Evolutionary conservation across 2,888 invertebrate genomes (phyloP).

Genomic region (Phortica magna): DNA sequence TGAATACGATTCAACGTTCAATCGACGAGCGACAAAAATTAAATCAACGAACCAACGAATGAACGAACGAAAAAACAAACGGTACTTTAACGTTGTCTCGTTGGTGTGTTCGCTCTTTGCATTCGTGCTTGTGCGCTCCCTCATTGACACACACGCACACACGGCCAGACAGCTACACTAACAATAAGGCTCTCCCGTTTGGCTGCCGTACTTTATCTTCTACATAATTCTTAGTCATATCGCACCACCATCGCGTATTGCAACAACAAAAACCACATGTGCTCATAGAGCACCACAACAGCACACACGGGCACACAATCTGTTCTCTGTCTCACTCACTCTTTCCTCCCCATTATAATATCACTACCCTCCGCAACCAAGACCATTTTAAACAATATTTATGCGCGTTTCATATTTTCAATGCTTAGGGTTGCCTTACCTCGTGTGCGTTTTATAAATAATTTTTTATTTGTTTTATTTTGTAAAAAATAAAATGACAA

Average conservation of each 20-base stretch:
- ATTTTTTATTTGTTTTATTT: too few relatives aligned
- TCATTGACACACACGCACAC: background rate
- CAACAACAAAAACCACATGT: background rate
- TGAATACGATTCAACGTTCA: background rate
- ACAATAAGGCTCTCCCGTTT: background rate
- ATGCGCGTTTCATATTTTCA: too few relatives aligned
- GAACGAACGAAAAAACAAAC: conserved; percentile 8
- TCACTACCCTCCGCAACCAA: too few relatives aligned
- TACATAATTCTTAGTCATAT: too few relatives aligned
- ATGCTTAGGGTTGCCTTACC: too few relatives aligned
- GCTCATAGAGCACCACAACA: background rate
- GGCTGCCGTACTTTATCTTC: background rate
- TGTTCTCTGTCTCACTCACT: background rate
- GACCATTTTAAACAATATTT: too few relatives aligned
- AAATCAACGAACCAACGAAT: background rate
- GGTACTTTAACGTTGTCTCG: conserved; percentile 15
- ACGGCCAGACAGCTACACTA: background rate
- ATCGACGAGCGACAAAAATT: background rate
- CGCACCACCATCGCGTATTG: too few relatives aligned
- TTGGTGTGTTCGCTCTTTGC: background rate
- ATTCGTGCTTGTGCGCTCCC: background rate
- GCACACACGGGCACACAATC: background rate
- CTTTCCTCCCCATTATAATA: background rate
- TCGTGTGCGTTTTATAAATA: too few relatives aligned
- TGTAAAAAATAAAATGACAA: too few relatives aligned